A percentile compares a stretch with the other conserved stretches of the same genome.
Conservation (phyloP, 2,113 vertebrate species). For the Notarius quadriscutis region DNA sequence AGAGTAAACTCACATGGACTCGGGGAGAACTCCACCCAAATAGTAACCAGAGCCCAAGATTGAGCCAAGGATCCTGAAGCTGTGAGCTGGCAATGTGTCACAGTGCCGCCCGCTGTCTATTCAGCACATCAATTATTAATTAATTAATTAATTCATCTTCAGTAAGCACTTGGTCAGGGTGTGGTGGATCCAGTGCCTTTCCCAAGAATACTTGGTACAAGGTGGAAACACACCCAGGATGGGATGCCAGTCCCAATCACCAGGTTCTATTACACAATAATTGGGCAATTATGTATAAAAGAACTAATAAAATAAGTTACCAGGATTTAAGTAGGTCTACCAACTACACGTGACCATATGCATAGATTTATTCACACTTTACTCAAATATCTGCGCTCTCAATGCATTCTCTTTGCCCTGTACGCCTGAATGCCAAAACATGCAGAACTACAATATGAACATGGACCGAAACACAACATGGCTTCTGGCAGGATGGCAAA, state of each 20-base stretch:
- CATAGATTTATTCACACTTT: slow-evolving; percentile 9
- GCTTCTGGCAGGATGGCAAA: slow-evolving; percentile 57
- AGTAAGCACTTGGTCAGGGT: background rate
- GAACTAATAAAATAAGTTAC: background rate
- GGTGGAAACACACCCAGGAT: background rate
- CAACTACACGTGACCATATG: background rate
- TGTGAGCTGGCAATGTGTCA: background rate
- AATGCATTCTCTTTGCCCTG: background rate
- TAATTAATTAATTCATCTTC: background rate
- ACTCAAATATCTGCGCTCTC: slow-evolving; percentile 6
- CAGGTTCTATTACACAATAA: background rate
- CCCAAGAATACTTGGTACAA: background rate
- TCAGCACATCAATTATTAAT: background rate
- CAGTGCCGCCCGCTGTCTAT: background rate
- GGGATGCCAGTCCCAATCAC: background rate
- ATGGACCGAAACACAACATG: slow-evolving; percentile 43
- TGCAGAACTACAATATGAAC: slow-evolving; percentile 2
- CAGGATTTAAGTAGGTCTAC: background rate
- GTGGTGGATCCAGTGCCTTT: background rate
- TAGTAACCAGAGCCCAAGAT: background rate
- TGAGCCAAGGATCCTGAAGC: background rate
- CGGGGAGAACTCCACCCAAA: background rate
- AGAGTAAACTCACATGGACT: background rate
- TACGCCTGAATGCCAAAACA: background rate
- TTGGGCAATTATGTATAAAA: background rate